A percentile compares a stretch with the other conserved stretches of the same genome.
Conservation (phyloP, 1,140 invertebrate species). For the Cotesia vestalis region DNA sequence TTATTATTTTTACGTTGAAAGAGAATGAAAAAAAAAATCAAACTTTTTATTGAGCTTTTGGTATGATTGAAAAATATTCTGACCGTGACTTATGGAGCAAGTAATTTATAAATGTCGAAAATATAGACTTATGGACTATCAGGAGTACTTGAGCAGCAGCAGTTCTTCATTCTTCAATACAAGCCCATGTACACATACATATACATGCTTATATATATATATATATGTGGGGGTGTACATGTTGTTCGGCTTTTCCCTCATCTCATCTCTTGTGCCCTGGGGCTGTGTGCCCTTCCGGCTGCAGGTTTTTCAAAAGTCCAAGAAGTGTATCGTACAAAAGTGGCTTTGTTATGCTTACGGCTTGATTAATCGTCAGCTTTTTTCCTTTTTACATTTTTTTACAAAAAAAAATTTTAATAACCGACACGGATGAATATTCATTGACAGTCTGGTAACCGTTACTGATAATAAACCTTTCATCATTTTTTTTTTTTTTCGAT, state of each 20-base stretch:
- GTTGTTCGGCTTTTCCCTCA: not conserved
- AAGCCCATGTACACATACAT: not conserved
- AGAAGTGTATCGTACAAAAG: slow-evolving; percentile 11
- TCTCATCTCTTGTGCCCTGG: slow-evolving; percentile 7
- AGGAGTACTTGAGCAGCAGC: slow-evolving; percentile 1
- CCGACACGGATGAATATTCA: slow-evolving; percentile 3
- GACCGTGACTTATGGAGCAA: slow-evolving; percentile 19
- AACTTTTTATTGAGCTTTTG: not conserved
- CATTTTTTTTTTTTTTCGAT: too few species aligned
- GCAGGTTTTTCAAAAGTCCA: slow-evolving; percentile 22
- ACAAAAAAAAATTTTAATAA: slow-evolving; percentile 5
- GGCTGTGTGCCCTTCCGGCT: slow-evolving; percentile 17
- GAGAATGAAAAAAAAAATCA: not conserved
- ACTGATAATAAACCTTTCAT: not conserved
- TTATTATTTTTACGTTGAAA: too few species aligned
- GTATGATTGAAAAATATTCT: not conserved
- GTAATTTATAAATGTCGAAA: slow-evolving; percentile 28
- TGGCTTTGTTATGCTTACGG: not conserved
- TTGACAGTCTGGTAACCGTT: not conserved
- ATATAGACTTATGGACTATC: slow-evolving; percentile 19
- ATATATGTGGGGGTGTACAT: not conserved
- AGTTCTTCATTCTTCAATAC: not conserved
- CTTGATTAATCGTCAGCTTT: slow-evolving; percentile 16
- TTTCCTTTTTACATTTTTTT: not conserved
- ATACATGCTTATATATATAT: not conserved